Evolutionary conservation across 2,113 vertebrate species (phyloP), one percentile per base, ranked within the genome.

Genomic region (Ictalurus punctatus): DNA sequence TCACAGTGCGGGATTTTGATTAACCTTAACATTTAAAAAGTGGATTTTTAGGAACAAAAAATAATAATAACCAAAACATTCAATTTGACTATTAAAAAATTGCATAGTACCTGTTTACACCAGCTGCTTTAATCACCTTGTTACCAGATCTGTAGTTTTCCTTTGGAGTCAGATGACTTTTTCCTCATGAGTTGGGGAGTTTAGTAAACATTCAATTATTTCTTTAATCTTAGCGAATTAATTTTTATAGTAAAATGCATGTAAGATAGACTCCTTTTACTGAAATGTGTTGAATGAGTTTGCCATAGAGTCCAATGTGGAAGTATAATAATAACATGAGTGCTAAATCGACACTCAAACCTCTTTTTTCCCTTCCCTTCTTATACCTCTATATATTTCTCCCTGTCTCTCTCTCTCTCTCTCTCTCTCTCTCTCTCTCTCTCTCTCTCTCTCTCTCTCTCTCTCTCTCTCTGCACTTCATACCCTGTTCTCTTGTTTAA

Each of bases 401-500:
- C 48, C 9, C 10, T 52, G 48, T 52, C 48, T 52, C 48, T 52
- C 37, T 54, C 63, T 85, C 37, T 10, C 71, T 59, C 61, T n/a
- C 25, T 58, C 48, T 54, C 37, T 71, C 61, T 54, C 37, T 85
- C 61, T 21, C 56, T 71, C 30, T 58, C 48, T 54, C 37, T 71
- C 27, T 54, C 63, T 85, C 63, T 10, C 71, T 58, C 59, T n/a
- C 25, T n/a, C 74, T 59, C 44, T 27, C 87, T 73, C 34, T 89
- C 81, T 80, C 87, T 71, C 3, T 30, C 21, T 81, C 34, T 81
- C 59, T 59, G 58, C 19, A 56, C 17, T 63, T 71, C 54, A 58
- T 78, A 23, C 94, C 96, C 95, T 96, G 96, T 97, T 96, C 95
- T 94, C 69, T 89, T 94, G 93, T 96, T 97, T 97, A 97, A 97